Evolutionary conservation across 2,888 invertebrate species (phyloP), one percentile per base, ranked within the genome.

Genomic region (Drosophila multiciliata): DNA sequence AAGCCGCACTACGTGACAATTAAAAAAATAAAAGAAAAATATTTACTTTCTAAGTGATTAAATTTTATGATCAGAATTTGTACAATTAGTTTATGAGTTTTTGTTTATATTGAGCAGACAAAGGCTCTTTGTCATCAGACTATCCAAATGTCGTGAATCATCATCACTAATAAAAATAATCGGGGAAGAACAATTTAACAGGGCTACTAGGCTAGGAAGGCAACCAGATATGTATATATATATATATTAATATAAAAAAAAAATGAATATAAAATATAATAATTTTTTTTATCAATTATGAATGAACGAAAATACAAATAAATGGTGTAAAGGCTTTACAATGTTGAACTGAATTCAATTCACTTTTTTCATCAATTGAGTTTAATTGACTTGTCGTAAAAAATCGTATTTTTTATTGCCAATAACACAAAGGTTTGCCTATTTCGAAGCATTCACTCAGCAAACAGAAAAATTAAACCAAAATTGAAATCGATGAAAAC

Each of bases 121-220:
- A 53, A 42, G 29, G 23, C 36, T 42, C 69, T 80, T 61, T 59
- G 65, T 76, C 66, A 57, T 23, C 61, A 32, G 20, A 29, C 69
- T 69, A 83, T 75, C 57, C 20, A 75, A 54, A 52, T 26, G n/a
- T 26, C 12, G 49, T 82, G 83, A 86, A 63, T 82, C 86, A 82
- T 58, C 15, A 38, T 17, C 7, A 38, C 6, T 3, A 3, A 7
- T 45, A 12, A 7, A 15, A 45, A 15, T 12, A 20, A 45, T 15
- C 15, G 45, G 20, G 15, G 4, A 45, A 45, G 1, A 23, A 45
- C 3, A 45, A 8, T 23, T 23, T 0, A 7, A 15, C 40, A 9
- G n/a, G n/a, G n/a, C 9, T 23, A 45, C 12, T 45, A 29, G 5
- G 5, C 6, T 23, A 45, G 12, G 20, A 17, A 23, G 36, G n/a